Conservation (phyloP, 2,888 invertebrate species). For the Argyra leucocephala region DNA sequence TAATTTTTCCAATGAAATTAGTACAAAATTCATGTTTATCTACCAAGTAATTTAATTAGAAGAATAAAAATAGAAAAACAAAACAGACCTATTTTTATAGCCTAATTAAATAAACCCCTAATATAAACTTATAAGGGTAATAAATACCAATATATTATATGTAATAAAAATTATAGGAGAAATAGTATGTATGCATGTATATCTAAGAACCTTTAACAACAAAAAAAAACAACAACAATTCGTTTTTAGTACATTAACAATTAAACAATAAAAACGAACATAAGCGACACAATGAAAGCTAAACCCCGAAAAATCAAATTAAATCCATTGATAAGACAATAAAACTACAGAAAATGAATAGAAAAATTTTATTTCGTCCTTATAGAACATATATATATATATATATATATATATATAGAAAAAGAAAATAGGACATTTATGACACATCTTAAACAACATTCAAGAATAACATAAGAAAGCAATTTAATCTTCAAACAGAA, state of each 20-base stretch:
- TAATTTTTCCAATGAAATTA: background rate
- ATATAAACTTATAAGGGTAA: background rate
- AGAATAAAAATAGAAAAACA: background rate
- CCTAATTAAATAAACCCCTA: background rate
- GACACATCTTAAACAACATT: background rate
- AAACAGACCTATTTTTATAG: background rate
- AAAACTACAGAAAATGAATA: background rate
- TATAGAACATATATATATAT: no score
- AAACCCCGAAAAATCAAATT: background rate
- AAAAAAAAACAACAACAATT: no score
- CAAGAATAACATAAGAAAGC: background rate
- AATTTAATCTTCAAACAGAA: no score
- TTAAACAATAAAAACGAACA: background rate
- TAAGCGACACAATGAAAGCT: background rate
- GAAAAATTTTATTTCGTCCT: background rate
- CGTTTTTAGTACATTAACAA: background rate
- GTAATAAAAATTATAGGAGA: constrained; percentile 1
- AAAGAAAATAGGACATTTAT: background rate
- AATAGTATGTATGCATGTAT: background rate
- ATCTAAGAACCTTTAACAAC: no score
- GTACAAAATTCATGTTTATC: background rate
- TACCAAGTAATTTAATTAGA: constrained; percentile 1
- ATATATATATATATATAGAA: background rate
- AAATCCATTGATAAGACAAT: background rate
- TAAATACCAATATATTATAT: background rate